These are phyloP conservation scores for Crocidura indochinensis DNA, from an alignment of 2,797 vertebrate genomes.

Conservation along the genomic window DNA sequence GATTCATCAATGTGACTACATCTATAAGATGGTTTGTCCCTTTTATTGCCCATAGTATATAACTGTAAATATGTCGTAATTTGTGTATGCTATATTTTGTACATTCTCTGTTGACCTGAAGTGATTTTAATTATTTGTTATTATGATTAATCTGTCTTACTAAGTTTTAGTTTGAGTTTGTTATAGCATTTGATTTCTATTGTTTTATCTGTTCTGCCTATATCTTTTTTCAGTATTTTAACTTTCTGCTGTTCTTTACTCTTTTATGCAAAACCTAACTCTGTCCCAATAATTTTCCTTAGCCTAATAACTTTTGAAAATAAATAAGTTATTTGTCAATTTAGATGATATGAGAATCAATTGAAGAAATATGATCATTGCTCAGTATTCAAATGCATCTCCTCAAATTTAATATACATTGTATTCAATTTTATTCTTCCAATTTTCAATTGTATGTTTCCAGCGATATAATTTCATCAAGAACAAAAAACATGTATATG, in stretches of 20 bases:
- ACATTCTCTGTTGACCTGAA: background rate
- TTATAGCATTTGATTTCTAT: constrained; percentile 31
- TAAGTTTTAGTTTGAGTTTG: background rate
- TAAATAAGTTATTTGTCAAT: background rate
- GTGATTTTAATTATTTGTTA: constrained; percentile 47
- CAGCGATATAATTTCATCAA: background rate
- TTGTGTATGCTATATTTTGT: background rate
- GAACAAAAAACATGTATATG: background rate
- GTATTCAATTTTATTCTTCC: background rate
- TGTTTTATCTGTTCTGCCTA: background rate
- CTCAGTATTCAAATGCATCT: too few species aligned
- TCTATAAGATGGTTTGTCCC: background rate
- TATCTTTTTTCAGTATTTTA: constrained; percentile 46
- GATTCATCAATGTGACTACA: background rate
- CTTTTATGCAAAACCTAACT: constrained; percentile 46
- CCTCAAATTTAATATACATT: background rate
- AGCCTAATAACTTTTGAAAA: constrained; percentile 53
- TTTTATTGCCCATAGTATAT: background rate
- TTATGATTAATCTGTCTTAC: constrained; percentile 21
- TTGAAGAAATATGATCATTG: constrained; percentile 34
- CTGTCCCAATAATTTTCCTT: constrained; percentile 37
- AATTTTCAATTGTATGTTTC: background rate
- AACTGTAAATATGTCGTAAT: background rate
- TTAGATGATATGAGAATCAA: constrained; percentile 39
- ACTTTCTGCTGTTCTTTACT: background rate